Percentiles rank a stretch among this genome's conserved stretches.
phyloP scores from a whole-genome alignment of 53 echinoderm and acorn worm species.

The Holothuria scabra region DNA sequence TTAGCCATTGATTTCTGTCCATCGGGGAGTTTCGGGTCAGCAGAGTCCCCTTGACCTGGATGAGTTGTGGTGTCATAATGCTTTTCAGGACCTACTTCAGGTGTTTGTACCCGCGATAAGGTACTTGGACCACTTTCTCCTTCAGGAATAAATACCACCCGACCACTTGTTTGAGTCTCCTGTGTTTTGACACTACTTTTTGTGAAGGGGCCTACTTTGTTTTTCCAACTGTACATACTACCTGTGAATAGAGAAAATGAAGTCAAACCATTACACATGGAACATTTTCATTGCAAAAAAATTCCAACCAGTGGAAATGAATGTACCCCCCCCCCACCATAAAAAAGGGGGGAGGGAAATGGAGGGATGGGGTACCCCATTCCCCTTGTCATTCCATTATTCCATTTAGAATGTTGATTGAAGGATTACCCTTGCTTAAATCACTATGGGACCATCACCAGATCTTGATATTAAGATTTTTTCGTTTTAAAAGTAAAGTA shows the following conservation, averaged over 20 bases:
- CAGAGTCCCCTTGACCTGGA: background rate
- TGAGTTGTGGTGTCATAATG: background rate
- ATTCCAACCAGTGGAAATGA: no score
- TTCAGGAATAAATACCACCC: background rate
- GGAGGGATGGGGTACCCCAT: no score
- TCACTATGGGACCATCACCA: no score
- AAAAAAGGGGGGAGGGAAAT: no score
- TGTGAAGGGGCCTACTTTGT: constrained; percentile 7
- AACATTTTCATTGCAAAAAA: no score
- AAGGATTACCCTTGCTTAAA: no score
- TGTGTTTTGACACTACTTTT: constrained; percentile 20
- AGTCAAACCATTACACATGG: no score
- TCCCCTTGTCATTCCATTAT: no score
- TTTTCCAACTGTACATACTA: constrained; percentile 35
- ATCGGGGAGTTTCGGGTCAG: background rate
- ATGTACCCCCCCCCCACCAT: no score
- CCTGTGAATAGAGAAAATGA: background rate
- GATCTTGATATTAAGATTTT: no score
- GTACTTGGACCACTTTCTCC: background rate
- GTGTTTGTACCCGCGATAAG: background rate
- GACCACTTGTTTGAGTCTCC: constrained; percentile 9
- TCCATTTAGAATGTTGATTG: no score
- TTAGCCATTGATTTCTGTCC: constrained; percentile 3
- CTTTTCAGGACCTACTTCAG: background rate
- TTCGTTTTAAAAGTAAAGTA: no score